Evolutionary conservation across 2,888 invertebrate species (phyloP), one percentile per base, ranked within the genome.

Genomic region (Nipponacmea schrenckii): DNA sequence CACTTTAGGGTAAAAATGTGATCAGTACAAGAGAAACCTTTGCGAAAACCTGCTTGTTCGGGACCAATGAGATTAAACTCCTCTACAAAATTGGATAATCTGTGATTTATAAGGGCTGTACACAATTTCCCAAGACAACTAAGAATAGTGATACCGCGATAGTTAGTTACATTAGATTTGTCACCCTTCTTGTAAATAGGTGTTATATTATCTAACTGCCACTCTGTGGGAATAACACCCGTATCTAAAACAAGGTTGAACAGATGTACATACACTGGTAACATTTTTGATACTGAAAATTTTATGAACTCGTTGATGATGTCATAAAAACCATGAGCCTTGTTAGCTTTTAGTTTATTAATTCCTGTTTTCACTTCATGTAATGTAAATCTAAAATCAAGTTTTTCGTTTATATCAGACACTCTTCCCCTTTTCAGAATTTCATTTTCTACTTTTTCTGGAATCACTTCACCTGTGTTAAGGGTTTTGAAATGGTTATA

Each of bases 231-330:
- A 24, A 72, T 46, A 14, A n/a, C 27, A 20, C 72, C 67, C 39
- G 39, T 46, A 4, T 69, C 72, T 44, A 72, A 62, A 24, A 72
- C 64, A n/a, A 45, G 15, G 26, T 64, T 72, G 50, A 68, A 72
- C 45, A 72, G 27, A 56, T 62, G 15, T 24, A 69, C 68, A 44
- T 63, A 68, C 15, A 65, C 15, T 17, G 15, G 67, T 27, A 50
- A 15, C 31, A 64, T 24, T 15, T 27, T n/a, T 31, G 26, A 10
- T 24, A 15, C 46, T n/a, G 68, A 39, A 10, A 8, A 24, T 39
- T 63, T 69, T n/a, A 72, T 69, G 31, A 64, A 69, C 69, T 69
- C 64, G 39, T 71, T 71, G 56, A 67, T 15, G 17, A 71, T 56
- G 4, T 69, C 17, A 48, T 68, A 64, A 5, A 17, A 24, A 24